Base-by-base conservation (phyloP, 1,140 invertebrate genomes). In the Drosophila persimilis region DNA sequence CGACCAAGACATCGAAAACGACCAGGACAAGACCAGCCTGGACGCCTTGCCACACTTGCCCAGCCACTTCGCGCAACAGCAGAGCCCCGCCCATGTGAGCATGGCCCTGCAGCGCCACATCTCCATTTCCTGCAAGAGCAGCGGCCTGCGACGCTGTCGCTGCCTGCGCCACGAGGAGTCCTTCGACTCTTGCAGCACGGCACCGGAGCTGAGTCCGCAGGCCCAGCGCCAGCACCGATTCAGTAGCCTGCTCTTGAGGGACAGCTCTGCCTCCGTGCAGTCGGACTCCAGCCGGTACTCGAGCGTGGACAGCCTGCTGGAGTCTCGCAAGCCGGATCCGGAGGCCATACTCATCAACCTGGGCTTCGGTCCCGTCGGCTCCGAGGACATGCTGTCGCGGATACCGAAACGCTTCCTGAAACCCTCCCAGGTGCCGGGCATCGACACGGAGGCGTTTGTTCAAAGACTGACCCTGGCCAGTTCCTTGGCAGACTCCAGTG, bases 261-360 rank as follows among this genome's bases (percentile, higher is more conserved):
- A 94, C 72, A 92, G 92, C n/a, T 85, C 80, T 52, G 72, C 94
- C 0, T 94, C 94, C 13, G 80, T 94, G 43, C 94, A 95, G 69
- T 95, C 94, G 20, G 94, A 95, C 73, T 94, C 94, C 29, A 95
- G 95, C 74, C 94, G 94, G 53, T 95, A 94, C 65, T 95, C 94
- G 52, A 95, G 95, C 80, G 94, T 95, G 13, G 95, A 95, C 86
- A 95, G 94, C 64, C 84, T 95, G 57, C 86, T 96, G 65, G 95
- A 95, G 73, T 89, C 94, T 0, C 91, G 95, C 48, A 93, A 93
- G 62, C 93, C 94, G 0, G 95, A 96, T 91, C 95, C 95, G 1
- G 95, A 95, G 90, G 94, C 95, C 31, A 93, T 95, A 60, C 89
- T 96, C 13, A 84, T 95, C 6, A 93, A 93, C 61, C 92, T 95